These are phyloP conservation scores for Drosophila ambigua DNA, from an alignment of 1,140 invertebrate species.

Conservation along the genomic window DNA sequence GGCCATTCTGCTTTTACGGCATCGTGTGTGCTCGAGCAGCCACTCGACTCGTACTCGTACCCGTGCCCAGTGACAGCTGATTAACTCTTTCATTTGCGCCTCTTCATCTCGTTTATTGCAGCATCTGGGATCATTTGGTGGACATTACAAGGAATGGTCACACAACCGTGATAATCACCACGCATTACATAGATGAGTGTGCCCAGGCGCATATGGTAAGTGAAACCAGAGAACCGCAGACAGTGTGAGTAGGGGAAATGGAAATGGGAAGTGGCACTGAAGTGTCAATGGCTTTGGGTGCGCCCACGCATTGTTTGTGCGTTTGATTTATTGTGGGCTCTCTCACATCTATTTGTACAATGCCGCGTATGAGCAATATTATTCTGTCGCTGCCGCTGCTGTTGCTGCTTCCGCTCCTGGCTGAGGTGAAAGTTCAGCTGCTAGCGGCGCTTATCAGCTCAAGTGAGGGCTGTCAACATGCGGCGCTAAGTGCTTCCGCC, in stretches of 20 bases:
- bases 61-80: slow-evolving; percentile 3
- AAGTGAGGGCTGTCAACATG: slow-evolving; percentile 73
- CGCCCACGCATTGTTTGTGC: slow-evolving; percentile 70
- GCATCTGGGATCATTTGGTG: slow-evolving; percentile 97
- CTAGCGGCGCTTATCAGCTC: slow-evolving; percentile 62
- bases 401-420: neutral
- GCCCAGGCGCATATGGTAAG: slow-evolving; percentile 92
- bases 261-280: neutral
- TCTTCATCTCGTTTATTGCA: slow-evolving; percentile 79
- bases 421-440: slow-evolving; percentile 75
- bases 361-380: slow-evolving; percentile 77
- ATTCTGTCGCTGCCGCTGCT: slow-evolving; percentile 33
- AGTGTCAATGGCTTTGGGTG: slow-evolving; percentile 72
- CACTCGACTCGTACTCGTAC: no score
- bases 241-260: no score
- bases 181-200: slow-evolving; percentile 99
- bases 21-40: no score
- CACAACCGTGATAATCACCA: slow-evolving; percentile 98
- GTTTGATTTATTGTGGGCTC: slow-evolving; percentile 70
- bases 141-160: slow-evolving; percentile 93
- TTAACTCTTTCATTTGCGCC: slow-evolving; percentile 49
- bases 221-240: slow-evolving; percentile 42
- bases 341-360: slow-evolving; percentile 70
- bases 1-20: slow-evolving; percentile 30
- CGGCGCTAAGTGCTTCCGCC: slow-evolving; percentile 75